These are phyloP conservation scores for Iphiclides podalirius DNA, from an alignment of 2,888 invertebrate species.

Conservation along the genomic window DNA sequence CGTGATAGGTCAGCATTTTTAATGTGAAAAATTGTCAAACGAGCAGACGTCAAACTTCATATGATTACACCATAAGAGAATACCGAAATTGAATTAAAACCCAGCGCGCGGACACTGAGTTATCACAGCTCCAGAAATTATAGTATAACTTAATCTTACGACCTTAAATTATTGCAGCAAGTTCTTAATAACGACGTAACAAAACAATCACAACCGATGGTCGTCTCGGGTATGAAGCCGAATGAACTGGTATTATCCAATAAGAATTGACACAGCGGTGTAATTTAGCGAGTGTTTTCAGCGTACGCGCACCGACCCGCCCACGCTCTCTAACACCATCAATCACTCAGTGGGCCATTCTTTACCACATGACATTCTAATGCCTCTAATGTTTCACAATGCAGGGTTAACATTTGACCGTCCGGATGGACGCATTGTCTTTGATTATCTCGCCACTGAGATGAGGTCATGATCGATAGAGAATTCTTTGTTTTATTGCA, in stretches of 20 bases:
- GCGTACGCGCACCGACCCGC: constrained; percentile 60
- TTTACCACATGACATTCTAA: constrained; percentile 70
- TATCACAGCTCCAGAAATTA: no score
- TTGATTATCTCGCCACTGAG: constrained; percentile 36
- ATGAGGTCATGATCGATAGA: constrained; percentile 35
- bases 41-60: no score
- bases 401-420: constrained; percentile 60
- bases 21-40: no score
- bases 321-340: constrained; percentile 44
- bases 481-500: constrained; percentile 29
- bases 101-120: no score
- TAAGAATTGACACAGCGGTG: constrained; percentile 44
- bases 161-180: no score
- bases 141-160: no score
- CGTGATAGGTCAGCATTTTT: no score
- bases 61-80: no score
- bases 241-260: constrained; percentile 37
- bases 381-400: constrained; percentile 58
- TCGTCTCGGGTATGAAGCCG: constrained; percentile 19
- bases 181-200: constrained; percentile 26
- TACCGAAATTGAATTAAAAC: no score
- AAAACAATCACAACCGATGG: constrained; percentile 31
- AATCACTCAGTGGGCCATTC: constrained; percentile 61
- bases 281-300: constrained; percentile 65
- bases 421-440: constrained; percentile 34